phyloP scores from a whole-genome alignment of 2,113 vertebrate species.

The Crotalus tigris region DNA sequence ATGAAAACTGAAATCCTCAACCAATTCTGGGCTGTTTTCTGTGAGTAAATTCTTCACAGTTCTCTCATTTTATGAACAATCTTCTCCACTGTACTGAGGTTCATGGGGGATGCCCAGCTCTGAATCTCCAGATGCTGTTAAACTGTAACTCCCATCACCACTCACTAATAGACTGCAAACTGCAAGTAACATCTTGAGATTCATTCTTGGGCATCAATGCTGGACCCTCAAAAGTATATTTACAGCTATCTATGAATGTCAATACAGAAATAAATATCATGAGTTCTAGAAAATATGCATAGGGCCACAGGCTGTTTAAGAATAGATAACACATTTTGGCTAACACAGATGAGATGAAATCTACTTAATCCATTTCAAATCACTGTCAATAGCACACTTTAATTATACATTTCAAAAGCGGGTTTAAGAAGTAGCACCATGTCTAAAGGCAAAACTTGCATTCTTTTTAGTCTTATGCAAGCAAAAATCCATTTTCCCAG shows the following conservation, averaged over 20 bases:
- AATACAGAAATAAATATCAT: not conserved
- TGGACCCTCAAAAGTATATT: not conserved
- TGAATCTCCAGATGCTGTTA: not conserved
- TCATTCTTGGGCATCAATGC: not conserved
- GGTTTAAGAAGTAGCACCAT: not conserved
- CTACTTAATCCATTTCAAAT: not conserved
- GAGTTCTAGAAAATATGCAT: not conserved
- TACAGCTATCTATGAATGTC: not conserved
- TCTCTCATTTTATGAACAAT: not conserved
- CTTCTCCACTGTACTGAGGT: not conserved
- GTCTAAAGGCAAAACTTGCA: conserved; percentile 3
- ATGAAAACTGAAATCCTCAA: not conserved
- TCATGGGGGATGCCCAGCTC: not conserved
- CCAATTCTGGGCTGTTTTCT: not conserved
- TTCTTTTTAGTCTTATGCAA: conserved; percentile 9
- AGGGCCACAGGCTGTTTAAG: not conserved
- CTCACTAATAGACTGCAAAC: not conserved
- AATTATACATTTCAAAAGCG: not conserved
- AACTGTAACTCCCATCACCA: not conserved
- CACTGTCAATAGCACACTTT: not conserved
- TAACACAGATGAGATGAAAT: not conserved
- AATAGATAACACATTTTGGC: not conserved
- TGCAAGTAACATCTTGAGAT: not conserved
- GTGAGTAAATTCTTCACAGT: not conserved
- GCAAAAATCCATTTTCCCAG: not conserved